A percentile compares a stretch with the other conserved stretches of the same genome.
phyloP scores from a whole-genome alignment of 1,140 invertebrate species.

The Drosophila tristis region DNA sequence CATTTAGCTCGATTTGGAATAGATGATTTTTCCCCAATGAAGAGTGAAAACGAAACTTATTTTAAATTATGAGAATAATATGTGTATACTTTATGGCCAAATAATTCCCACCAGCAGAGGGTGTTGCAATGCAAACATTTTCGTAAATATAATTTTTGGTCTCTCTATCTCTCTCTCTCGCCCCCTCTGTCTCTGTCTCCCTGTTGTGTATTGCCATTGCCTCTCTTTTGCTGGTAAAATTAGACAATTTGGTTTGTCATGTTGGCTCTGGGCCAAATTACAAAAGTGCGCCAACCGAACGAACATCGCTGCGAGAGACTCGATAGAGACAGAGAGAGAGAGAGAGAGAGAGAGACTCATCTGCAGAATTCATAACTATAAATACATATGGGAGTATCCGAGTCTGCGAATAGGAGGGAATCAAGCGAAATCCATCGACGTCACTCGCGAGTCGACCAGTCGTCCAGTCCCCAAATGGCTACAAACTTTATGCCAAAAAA shows the following conservation, averaged over 20 bases:
- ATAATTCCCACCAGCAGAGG: constrained; percentile 25
- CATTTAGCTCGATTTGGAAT: constrained; percentile 40
- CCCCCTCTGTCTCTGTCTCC: not conserved
- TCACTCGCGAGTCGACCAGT: constrained; percentile 57
- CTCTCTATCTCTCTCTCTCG: constrained; percentile 1
- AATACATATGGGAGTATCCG: constrained; percentile 21
- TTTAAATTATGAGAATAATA: constrained; percentile 8
- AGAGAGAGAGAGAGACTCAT: not conserved
- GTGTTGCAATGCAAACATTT: constrained; percentile 45
- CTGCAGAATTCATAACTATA: constrained; percentile 65
- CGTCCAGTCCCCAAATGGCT: constrained; percentile 65
- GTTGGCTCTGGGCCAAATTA: constrained; percentile 66
- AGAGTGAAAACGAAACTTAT: constrained; percentile 39
- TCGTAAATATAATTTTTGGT: constrained; percentile 39
- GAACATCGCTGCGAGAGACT: constrained; percentile 19
- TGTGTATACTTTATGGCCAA: constrained; percentile 10
- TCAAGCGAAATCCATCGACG: constrained; percentile 59
- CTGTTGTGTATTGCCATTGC: constrained; percentile 21
- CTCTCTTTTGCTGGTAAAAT: constrained; percentile 58
- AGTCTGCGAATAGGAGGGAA: not conserved
- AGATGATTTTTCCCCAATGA: constrained; percentile 7
- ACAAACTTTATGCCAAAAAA: constrained; percentile 59
- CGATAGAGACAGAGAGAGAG: not conserved
- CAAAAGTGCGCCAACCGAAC: constrained; percentile 61
- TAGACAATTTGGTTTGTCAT: constrained; percentile 80